Evolutionary conservation across 2,888 invertebrate species (phyloP).

Genomic region (Phrixothrix hirtus): DNA sequence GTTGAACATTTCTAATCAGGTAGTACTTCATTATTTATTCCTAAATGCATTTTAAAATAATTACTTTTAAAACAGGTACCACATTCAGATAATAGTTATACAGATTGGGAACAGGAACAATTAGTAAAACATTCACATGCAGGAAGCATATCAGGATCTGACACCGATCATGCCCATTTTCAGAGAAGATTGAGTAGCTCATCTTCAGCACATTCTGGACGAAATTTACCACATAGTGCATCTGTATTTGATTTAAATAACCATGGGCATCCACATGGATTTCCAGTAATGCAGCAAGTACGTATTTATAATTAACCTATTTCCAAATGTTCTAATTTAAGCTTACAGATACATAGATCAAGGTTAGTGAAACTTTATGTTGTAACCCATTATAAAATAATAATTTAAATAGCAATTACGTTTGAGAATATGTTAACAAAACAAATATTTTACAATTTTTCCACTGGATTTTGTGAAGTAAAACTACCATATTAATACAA

Average conservation of each 20-base stretch:
- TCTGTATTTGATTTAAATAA: constrained; percentile 62
- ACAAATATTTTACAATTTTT: too few species aligned
- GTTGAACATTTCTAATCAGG: constrained; percentile 43
- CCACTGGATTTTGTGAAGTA: too few species aligned
- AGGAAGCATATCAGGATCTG: constrained; percentile 53
- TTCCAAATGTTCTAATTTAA: too few species aligned
- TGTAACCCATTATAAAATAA: too few species aligned
- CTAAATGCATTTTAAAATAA: too few species aligned
- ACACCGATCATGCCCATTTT: constrained; percentile 38
- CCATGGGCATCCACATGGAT: constrained; percentile 51
- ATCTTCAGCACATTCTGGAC: constrained; percentile 45
- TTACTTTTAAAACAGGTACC: too few species aligned
- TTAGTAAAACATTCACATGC: constrained; percentile 49
- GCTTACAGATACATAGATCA: too few species aligned
- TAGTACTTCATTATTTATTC: neutral
- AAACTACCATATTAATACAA: too few species aligned
- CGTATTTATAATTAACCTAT: constrained; percentile 15
- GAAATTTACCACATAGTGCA: constrained; percentile 53
- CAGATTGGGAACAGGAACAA: constrained; percentile 55
- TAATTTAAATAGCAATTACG: too few species aligned
- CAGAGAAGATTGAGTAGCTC: constrained; percentile 49
- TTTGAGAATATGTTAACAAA: too few species aligned
- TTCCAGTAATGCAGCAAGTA: constrained; percentile 65
- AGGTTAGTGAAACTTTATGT: too few species aligned
- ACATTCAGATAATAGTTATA: constrained; percentile 56